Base-by-base conservation (phyloP, 1,140 invertebrate species). In the Tetramorium parvispinum region DNA sequence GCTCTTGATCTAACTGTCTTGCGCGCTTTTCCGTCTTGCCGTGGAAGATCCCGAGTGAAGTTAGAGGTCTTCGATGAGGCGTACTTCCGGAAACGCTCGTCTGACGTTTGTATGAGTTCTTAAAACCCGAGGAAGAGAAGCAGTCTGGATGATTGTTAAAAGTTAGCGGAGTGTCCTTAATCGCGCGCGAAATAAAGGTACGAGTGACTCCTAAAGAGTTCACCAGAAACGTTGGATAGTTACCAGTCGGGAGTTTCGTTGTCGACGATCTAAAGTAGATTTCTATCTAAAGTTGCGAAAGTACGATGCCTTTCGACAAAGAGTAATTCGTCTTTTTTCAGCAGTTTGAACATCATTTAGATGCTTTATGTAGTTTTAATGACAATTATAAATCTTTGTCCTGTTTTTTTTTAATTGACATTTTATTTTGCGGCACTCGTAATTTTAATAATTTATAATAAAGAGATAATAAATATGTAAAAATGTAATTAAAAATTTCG, bases 181-280 rank as follows among this genome's bases (percentile, higher is more conserved):
- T 85, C 76, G 83, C 83, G 75, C 51, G 59, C 75, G 76, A 79
- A 85, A 85, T 85, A 85, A 85, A 85, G 61, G 76, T 65, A 79
- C 83, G 75, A 85, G 49, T 53, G 63, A 63, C 61, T 77, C 13
- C 49, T 43, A 81, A 81, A 79, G 59, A 65, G 83, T 46, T 46
- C 43, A 40, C 59, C 21, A 27, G 51, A 65, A 82, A 66, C 55
- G 49, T 71, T 82, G 51, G 51, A 71, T 82, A 82, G 78, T 82
- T 71, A 71, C 16, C 13, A 51, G 18, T 40, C 8, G 32, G 46
- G 63, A 81, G 40, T 81, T 37, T 57, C 24, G 49, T 73, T 57
- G 79, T 55, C 37, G 53, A 71, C 65, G 37, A 82, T 73, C 79
- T 73, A 46, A 82, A 82, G 78, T 82, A 43, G 66, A 82, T 82